Conservation (phyloP, 2,797 vertebrate species). For the Sebastes elongatus region DNA sequence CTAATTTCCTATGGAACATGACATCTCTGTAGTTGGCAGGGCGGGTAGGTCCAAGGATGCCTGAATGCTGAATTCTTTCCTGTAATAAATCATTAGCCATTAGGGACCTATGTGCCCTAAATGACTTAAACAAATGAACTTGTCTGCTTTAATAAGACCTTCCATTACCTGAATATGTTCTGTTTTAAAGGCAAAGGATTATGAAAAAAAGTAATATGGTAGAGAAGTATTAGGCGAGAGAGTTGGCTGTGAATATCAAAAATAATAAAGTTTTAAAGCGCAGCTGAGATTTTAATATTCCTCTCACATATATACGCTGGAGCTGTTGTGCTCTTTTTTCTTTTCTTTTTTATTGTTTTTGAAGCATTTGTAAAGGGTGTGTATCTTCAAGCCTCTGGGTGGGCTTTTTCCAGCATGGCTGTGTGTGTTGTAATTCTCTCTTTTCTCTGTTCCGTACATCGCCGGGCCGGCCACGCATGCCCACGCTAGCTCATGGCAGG, state of each 20-base stretch:
- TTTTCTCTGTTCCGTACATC: neutral
- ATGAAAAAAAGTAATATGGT: constrained; percentile 16
- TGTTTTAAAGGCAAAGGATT: constrained; percentile 46
- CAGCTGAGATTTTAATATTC: neutral
- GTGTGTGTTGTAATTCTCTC: neutral
- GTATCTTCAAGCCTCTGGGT: neutral
- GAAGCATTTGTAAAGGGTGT: neutral
- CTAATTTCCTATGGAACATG: constrained; percentile 84
- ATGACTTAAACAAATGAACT: constrained; percentile 87
- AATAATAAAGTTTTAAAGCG: neutral
- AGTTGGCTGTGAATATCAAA: neutral
- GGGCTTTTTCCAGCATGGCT: neutral
- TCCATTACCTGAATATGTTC: constrained; percentile 77
- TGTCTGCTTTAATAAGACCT: constrained; percentile 85
- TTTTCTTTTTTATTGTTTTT: neutral
- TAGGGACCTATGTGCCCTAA: constrained; percentile 79
- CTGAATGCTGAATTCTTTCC: constrained; percentile 77
- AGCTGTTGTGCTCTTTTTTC: neutral
- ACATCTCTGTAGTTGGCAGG: constrained; percentile 71
- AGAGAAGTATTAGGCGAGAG: neutral
- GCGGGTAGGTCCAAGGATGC: constrained; percentile 71
- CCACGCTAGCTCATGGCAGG: too few species aligned
- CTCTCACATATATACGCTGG: neutral
- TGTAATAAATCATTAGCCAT: constrained; percentile 86
- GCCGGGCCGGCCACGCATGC: neutral